Conservation (phyloP, 2,113 vertebrate genomes). For the Psammodynastes pulverulentus region DNA sequence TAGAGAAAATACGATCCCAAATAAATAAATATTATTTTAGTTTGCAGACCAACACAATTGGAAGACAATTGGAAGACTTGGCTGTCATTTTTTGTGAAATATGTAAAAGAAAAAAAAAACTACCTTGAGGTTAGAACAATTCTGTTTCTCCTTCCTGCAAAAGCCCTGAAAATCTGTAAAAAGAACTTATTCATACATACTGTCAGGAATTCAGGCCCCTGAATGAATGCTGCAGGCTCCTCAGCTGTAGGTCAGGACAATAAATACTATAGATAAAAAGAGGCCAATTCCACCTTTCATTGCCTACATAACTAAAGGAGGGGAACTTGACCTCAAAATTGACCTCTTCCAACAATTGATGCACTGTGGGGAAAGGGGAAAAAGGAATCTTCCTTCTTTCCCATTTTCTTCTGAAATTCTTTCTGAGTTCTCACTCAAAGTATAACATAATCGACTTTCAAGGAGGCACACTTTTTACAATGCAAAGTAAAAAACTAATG, state of each 20-base stretch:
- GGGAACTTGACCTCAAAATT: neutral
- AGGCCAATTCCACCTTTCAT: neutral
- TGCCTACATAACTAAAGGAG: neutral
- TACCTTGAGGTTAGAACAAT: neutral
- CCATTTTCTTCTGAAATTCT: neutral
- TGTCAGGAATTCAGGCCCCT: neutral
- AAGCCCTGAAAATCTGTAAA: neutral
- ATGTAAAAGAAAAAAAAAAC: neutral
- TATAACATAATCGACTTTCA: neutral
- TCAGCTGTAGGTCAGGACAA: neutral
- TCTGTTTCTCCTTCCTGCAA: neutral
- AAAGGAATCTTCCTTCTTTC: neutral
- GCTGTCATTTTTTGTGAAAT: neutral
- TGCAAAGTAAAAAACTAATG: neutral
- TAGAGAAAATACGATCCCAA: neutral
- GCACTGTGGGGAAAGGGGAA: neutral
- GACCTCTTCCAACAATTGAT: neutral
- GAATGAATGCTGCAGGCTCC: neutral
- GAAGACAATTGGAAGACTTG: neutral
- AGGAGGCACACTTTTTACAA: neutral
- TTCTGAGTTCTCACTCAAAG: neutral
- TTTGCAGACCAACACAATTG: neutral
- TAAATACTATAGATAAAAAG: neutral
- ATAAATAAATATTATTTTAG: neutral
- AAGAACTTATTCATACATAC: neutral